Base-by-base conservation (phyloP, 64 coral and sea anemone species). In the Pocillopora verrucosa region DNA sequence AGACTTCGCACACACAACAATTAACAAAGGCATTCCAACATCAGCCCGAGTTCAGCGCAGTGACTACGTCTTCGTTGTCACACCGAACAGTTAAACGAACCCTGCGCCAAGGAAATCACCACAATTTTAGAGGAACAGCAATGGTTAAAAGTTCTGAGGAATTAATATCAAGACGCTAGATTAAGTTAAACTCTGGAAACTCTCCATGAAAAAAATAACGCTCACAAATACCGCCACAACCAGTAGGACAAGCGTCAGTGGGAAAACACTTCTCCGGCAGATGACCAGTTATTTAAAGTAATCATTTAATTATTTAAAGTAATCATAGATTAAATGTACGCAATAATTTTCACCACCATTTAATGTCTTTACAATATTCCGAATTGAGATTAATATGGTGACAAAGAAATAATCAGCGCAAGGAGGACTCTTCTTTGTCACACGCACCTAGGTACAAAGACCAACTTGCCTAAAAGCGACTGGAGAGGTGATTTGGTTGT, bases 391-490 rank as follows among this genome's bases (percentile, higher is more conserved):
- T 30, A 30, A 30, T 30, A 30, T 30, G 30, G 13, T 73, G 72
- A 73, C 17, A 73, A 73, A 73, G 4, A 4, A 3, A 91, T 36
- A 36, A 90, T 80, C 0, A 30, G 30, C 30, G 30, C 30, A 30
- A 30, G 67, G 26, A 90, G 82, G 1, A 90, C 11, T 12, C 62
- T 24, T n/a, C 88, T 90, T 10, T 73, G 86, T 16, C 37, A 37
- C 16, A 82, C 88, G 25, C 78, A 80, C 22, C 74, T 90, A 41
- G 76, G 45, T 24, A 90, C 61, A 51, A 90, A 82, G 1, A 76
- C 26, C 61, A 90, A 58, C 11, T 90, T 90, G 14, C 88, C 88
- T 4, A 90, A 56, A 7, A 90, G 15, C 37, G 61, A 90, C 6
- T 80, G 79, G 19, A 90, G 67, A 56, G 79, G 10, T 7, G 22